These are phyloP conservation scores for Tetramorium bicarinatum DNA, from an alignment of 2,888 invertebrate genomes.

Conservation along the genomic window DNA sequence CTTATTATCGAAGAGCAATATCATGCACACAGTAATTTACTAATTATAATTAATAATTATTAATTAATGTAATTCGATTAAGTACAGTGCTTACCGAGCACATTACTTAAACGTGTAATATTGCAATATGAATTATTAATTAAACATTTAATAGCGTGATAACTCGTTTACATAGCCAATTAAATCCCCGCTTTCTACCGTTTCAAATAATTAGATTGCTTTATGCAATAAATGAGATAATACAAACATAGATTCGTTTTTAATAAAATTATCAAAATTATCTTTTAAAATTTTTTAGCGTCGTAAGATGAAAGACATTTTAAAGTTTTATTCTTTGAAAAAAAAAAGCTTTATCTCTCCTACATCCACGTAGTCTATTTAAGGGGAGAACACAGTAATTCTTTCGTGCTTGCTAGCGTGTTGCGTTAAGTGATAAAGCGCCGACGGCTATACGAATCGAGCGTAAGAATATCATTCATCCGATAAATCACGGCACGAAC, in stretches of 20 bases:
- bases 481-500: conserved; percentile 25
- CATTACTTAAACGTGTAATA: background rate
- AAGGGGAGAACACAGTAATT: background rate
- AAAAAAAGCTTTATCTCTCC: background rate
- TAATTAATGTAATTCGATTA: conserved; percentile 9
- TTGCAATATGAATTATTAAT: conserved; percentile 25
- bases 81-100: background rate
- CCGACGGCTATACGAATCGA: conserved; percentile 22
- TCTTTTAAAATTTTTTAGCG: background rate
- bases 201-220: conserved; percentile 13
- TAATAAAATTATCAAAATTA: background rate
- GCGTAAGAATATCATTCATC: conserved; percentile 12
- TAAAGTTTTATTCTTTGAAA: background rate
- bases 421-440: conserved; percentile 34
- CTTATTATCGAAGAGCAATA: background rate
- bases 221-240: conserved; percentile 2
- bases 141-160: conserved; percentile 20
- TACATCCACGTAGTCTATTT: background rate
- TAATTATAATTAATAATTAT: conserved; percentile 22
- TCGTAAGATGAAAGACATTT: no score
- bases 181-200: background rate
- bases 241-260: background rate
- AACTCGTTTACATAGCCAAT: background rate
- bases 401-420: background rate
- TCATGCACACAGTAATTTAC: background rate